phyloP scores from a whole-genome alignment of 2,888 invertebrate species.

The Galerucella nymphaeae region DNA sequence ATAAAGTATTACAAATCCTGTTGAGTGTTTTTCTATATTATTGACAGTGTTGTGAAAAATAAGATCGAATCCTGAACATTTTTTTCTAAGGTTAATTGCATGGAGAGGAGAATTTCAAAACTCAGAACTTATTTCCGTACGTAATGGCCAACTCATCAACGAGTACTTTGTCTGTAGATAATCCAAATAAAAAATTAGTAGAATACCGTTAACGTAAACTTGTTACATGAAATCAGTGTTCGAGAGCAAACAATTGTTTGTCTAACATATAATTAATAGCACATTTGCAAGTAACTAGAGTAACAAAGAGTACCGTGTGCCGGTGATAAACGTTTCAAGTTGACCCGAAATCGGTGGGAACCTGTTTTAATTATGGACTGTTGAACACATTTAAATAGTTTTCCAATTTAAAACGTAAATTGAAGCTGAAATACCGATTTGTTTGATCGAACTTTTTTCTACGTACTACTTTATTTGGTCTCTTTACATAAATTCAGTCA shows the following conservation, averaged over 20 bases:
- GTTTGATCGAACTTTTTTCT: no score
- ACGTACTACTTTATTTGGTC: no score
- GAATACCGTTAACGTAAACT: constrained; percentile 14
- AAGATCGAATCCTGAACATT: no score
- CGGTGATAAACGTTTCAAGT: constrained; percentile 51
- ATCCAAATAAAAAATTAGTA: background rate
- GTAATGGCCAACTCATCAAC: no score
- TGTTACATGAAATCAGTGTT: constrained; percentile 33
- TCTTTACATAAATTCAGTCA: no score
- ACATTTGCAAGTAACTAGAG: constrained; percentile 49
- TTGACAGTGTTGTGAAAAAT: no score
- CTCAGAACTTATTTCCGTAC: no score
- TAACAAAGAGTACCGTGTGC: constrained; percentile 37
- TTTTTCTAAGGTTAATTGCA: no score
- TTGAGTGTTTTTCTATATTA: no score
- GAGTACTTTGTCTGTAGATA: background rate
- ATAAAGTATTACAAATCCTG: no score
- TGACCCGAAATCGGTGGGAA: constrained; percentile 49
- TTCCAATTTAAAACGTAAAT: constrained; percentile 1
- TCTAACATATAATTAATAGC: constrained; percentile 53
- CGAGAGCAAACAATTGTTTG: constrained; percentile 50
- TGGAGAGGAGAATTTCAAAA: no score
- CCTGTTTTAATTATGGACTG: constrained; percentile 50
- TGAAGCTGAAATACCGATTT: no score
- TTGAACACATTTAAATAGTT: constrained; percentile 31